Conservation (phyloP, 2,888 invertebrate genomes). For the Thymelicus lineola region DNA sequence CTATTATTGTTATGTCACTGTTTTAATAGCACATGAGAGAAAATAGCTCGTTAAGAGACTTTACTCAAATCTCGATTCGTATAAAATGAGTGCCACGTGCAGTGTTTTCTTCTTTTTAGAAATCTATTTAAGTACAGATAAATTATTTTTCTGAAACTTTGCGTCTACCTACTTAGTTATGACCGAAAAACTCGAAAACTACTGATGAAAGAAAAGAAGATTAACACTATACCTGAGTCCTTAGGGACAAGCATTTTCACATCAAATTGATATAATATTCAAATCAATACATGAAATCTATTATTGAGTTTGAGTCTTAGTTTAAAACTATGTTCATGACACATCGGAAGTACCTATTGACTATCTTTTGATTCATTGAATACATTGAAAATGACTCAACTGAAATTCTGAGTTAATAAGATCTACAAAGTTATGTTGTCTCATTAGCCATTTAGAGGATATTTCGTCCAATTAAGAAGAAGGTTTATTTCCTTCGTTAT, state of each 20-base stretch:
- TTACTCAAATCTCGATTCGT: background rate
- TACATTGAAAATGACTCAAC: slow-evolving; percentile 31
- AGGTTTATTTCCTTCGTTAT: slow-evolving; percentile 13
- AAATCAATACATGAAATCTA: too few species aligned
- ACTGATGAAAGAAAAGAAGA: too few species aligned
- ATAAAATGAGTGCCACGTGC: background rate
- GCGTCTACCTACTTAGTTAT: too few species aligned
- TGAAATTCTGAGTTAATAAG: slow-evolving; percentile 43
- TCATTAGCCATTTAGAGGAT: slow-evolving; percentile 61
- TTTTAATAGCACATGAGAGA: slow-evolving; percentile 2
- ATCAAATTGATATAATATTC: too few species aligned
- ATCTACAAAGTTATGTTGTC: slow-evolving; percentile 46
- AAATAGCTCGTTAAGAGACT: background rate
- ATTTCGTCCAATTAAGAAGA: slow-evolving; percentile 72
- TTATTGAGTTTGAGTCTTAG: too few species aligned
- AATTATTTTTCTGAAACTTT: too few species aligned
- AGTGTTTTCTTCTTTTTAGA: too few species aligned
- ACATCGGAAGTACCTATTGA: background rate
- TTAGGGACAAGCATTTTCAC: too few species aligned
- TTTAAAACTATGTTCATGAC: background rate
- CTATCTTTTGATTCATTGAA: background rate
- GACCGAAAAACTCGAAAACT: too few species aligned
- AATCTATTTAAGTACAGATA: too few species aligned
- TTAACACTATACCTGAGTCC: too few species aligned
- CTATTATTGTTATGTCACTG: slow-evolving; percentile 24